These are phyloP conservation scores for Leptocoma aspasia DNA, from an alignment of 2,113 vertebrate genomes.

Conservation along the genomic window DNA sequence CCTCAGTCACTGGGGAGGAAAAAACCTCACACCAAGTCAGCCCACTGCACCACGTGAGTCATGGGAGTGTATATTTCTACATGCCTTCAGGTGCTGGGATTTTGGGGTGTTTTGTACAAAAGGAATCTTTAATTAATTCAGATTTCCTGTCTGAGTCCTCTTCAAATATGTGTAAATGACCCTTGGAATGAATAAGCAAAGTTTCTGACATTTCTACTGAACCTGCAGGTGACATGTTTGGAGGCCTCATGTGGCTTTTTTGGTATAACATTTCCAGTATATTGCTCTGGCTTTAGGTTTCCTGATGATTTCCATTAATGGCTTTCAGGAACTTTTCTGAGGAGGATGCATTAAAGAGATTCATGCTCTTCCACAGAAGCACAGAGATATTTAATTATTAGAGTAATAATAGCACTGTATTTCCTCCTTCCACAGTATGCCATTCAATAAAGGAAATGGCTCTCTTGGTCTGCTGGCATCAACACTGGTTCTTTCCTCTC, in stretches of 20 bases:
- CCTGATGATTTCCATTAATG: not conserved
- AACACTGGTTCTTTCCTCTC: not conserved
- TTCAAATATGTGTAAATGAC: not conserved
- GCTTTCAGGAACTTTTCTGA: not conserved
- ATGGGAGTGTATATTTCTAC: not conserved
- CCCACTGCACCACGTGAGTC: not conserved
- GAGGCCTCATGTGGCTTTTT: not conserved
- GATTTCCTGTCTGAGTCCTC: not conserved
- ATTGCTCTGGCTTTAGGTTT: not conserved
- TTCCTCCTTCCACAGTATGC: not conserved
- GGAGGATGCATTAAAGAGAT: not conserved
- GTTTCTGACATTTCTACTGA: not conserved
- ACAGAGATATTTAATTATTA: slow-evolving; percentile 10
- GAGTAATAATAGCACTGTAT: not conserved
- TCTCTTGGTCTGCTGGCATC: not conserved
- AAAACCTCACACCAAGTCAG: not conserved
- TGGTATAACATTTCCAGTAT: not conserved
- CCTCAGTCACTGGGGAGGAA: not conserved
- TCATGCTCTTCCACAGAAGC: not conserved
- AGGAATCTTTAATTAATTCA: not conserved
- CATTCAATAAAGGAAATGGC: not conserved
- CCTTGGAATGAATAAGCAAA: not conserved
- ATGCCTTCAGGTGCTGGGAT: not conserved
- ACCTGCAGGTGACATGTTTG: not conserved
- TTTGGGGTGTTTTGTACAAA: not conserved